Conservation (phyloP, 2,888 invertebrate species). For the Spicauda simplicius region DNA sequence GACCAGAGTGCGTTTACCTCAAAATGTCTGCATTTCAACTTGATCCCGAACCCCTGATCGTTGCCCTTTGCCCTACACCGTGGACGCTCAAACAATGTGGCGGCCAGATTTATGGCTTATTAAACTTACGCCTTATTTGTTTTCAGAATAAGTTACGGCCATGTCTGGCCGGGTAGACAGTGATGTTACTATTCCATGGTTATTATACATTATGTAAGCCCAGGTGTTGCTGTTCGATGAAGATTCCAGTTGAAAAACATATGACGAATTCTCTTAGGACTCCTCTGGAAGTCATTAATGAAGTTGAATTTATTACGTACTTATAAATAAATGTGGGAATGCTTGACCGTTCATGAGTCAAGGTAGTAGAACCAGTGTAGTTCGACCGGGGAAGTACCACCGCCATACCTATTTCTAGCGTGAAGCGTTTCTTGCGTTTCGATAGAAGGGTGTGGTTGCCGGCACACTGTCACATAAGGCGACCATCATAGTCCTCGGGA, state of each 20-base stretch:
- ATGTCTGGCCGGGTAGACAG: slow-evolving; percentile 34
- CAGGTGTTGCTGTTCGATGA: slow-evolving; percentile 39
- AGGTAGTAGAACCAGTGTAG: no score
- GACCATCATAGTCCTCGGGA: no score
- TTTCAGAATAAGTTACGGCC: slow-evolving; percentile 34
- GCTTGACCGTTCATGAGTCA: neutral
- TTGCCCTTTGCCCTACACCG: slow-evolving; percentile 64
- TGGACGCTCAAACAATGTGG: slow-evolving; percentile 44
- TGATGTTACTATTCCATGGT: slow-evolving; percentile 40
- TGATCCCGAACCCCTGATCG: slow-evolving; percentile 51
- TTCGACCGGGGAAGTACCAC: no score
- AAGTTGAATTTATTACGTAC: neutral
- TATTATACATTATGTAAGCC: slow-evolving; percentile 36
- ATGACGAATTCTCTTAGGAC: no score
- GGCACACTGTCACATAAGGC: no score
- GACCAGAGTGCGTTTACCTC: slow-evolving; percentile 68
- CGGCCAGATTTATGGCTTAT: slow-evolving; percentile 20
- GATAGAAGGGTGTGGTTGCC: no score
- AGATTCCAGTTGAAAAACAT: slow-evolving; percentile 33
- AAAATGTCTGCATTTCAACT: slow-evolving; percentile 64
- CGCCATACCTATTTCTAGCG: no score
- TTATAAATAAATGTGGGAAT: neutral
- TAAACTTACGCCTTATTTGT: slow-evolving; percentile 16
- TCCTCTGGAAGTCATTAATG: slow-evolving; percentile 10
- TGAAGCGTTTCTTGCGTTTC: no score